phyloP scores from a whole-genome alignment of 1,140 invertebrate species.

The Rhagoletis zephyria region DNA sequence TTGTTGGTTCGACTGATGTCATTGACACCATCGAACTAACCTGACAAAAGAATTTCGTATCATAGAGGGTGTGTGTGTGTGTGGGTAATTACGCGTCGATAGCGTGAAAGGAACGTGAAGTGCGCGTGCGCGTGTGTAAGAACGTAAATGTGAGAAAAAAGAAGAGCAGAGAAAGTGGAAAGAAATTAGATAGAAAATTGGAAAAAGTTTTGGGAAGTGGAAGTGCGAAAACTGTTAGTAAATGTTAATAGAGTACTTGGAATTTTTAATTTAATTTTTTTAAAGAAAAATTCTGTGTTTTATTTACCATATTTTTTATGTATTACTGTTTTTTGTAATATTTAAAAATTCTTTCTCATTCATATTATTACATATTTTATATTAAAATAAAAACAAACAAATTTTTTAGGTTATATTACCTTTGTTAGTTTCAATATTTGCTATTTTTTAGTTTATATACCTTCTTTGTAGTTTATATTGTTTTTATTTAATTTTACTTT shows the following conservation, averaged over 20 bases:
- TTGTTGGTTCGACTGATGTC: conserved; percentile 60
- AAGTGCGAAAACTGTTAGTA: background rate
- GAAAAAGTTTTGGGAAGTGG: background rate
- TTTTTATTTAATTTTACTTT: too few species aligned
- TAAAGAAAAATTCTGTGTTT: too few species aligned
- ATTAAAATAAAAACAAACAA: too few species aligned
- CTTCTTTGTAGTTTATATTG: too few species aligned
- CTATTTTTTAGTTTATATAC: too few species aligned
- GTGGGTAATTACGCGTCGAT: background rate
- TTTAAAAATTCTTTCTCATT: too few species aligned
- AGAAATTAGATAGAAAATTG: background rate
- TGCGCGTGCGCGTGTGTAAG: background rate
- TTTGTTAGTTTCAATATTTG: too few species aligned
- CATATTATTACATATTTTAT: too few species aligned
- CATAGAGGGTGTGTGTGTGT: conserved; percentile 35
- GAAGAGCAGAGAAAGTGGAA: background rate
- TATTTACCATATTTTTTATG: too few species aligned
- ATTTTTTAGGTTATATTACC: too few species aligned
- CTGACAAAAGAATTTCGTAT: conserved; percentile 81
- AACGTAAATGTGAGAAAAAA: background rate
- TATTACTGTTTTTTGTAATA: too few species aligned
- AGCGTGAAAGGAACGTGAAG: background rate
- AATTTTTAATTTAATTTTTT: background rate
- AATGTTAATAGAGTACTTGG: background rate
- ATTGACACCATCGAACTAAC: conserved; percentile 91